phyloP scores from a whole-genome alignment of 2,797 vertebrate species.

The Leptoclinus maculatus region DNA sequence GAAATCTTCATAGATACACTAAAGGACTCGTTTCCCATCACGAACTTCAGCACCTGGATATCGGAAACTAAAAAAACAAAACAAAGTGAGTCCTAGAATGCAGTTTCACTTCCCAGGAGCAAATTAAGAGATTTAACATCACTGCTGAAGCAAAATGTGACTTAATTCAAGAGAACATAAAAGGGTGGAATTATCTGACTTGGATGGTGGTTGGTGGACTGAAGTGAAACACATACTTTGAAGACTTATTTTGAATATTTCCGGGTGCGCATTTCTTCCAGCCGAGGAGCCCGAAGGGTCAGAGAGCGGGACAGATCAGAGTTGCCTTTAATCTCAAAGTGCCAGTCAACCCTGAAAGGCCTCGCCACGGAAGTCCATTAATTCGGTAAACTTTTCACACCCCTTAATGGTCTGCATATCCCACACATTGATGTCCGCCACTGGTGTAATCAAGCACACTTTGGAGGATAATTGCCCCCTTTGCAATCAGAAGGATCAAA shows the following conservation, averaged over 20 bases:
- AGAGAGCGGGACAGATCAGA: conserved; percentile 65
- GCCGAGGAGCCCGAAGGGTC: conserved; percentile 50
- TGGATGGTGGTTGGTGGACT: too few species aligned
- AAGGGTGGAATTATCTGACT: not conserved
- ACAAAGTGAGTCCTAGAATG: not conserved
- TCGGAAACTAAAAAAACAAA: not conserved
- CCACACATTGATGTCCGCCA: conserved; percentile 81
- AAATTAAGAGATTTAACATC: not conserved
- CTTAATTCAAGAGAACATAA: not conserved
- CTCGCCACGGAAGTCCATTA: conserved; percentile 82
- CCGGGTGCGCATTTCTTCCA: not conserved
- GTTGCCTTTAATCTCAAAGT: conserved; percentile 82
- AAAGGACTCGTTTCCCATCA: conserved; percentile 3
- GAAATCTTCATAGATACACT: not conserved
- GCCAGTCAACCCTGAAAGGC: conserved; percentile 82
- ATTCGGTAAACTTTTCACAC: conserved; percentile 85
- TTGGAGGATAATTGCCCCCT: conserved; percentile 79
- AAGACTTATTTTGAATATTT: not conserved
- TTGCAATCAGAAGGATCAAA: conserved; percentile 82
- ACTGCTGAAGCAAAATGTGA: not conserved
- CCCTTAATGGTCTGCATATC: conserved; percentile 79
- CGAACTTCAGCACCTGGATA: conserved; percentile 34
- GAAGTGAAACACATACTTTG: not conserved
- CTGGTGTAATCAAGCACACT: conserved; percentile 82
- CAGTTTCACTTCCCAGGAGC: not conserved